A percentile compares a stretch with the other conserved stretches of the same genome.
These are phyloP conservation scores for Accipiter cooperii DNA, from an alignment of 2,113 vertebrate genomes.

Conservation along the genomic window DNA sequence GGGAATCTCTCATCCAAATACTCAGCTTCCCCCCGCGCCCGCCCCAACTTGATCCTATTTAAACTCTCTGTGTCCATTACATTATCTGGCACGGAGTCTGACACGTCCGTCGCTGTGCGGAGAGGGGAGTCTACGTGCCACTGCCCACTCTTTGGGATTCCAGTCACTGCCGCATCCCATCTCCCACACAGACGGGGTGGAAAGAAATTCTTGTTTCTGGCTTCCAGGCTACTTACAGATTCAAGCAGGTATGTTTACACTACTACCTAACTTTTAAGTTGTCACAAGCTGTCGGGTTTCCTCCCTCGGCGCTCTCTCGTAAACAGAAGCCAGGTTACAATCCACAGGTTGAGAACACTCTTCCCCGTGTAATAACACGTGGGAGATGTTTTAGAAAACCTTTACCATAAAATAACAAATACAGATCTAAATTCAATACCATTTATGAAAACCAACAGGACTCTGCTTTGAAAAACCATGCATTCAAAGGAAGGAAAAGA, in stretches of 20 bases:
- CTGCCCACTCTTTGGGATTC: background rate
- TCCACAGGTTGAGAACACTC: background rate
- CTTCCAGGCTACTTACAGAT: background rate
- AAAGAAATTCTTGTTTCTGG: background rate
- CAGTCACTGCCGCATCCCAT: background rate
- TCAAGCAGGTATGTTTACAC: background rate
- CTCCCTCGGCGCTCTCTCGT: background rate
- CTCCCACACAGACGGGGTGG: background rate
- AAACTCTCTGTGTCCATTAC: background rate
- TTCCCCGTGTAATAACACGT: background rate
- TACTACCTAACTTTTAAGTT: background rate
- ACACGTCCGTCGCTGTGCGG: accelerated
- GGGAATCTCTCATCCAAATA: background rate
- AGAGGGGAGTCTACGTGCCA: accelerated
- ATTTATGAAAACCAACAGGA: too few species aligned
- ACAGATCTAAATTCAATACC: too few species aligned
- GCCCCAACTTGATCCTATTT: background rate
- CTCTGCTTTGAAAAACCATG: too few species aligned
- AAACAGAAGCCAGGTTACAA: background rate
- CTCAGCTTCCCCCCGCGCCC: background rate
- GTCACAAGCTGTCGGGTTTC: background rate
- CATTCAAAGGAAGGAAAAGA: too few species aligned
- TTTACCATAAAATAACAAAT: background rate
- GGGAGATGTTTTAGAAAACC: background rate
- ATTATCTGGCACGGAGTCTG: accelerated